These are phyloP conservation scores for Idaea straminata DNA, from an alignment of 2,888 invertebrate genomes.

Conservation along the genomic window DNA sequence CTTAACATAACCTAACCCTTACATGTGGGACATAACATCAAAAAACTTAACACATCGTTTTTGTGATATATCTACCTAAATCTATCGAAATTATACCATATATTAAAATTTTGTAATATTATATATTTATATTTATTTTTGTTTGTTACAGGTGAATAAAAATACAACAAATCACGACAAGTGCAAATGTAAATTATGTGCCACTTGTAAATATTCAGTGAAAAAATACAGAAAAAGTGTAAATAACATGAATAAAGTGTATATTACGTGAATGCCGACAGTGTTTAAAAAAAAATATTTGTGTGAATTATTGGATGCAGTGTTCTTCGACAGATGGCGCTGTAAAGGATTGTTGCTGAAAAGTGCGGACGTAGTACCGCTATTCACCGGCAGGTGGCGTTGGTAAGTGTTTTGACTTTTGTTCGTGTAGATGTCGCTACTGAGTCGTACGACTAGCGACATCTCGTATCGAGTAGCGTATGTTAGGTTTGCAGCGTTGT, in stretches of 20 bases:
- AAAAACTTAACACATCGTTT: no score
- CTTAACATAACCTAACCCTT: no score
- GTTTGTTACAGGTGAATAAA: slow-evolving; percentile 65
- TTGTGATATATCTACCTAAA: no score
- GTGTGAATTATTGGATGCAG: slow-evolving; percentile 73
- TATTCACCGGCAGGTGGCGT: slow-evolving; percentile 58
- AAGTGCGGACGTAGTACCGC: slow-evolving; percentile 52
- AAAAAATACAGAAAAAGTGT: slow-evolving; percentile 44
- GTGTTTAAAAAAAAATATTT: slow-evolving; percentile 26
- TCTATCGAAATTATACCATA: no score
- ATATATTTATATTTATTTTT: slow-evolving; percentile 15
- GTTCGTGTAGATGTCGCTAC: slow-evolving; percentile 13
- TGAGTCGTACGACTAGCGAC: slow-evolving; percentile 27
- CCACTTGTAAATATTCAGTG: slow-evolving; percentile 49
- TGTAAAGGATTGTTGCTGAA: slow-evolving; percentile 55
- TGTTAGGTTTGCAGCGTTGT: slow-evolving; percentile 16
- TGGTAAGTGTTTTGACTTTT: slow-evolving; percentile 49
- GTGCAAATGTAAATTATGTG: slow-evolving; percentile 63
- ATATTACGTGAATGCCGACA: slow-evolving; percentile 45
- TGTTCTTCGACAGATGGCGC: slow-evolving; percentile 68
- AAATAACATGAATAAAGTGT: slow-evolving; percentile 31
- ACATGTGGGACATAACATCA: no score
- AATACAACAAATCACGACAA: slow-evolving; percentile 57
- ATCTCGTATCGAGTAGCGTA: slow-evolving; percentile 49
- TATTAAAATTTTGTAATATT: no score